Evolutionary conservation across 2,797 vertebrate genomes (phyloP).

Genomic region (Acropternis orthonyx): DNA sequence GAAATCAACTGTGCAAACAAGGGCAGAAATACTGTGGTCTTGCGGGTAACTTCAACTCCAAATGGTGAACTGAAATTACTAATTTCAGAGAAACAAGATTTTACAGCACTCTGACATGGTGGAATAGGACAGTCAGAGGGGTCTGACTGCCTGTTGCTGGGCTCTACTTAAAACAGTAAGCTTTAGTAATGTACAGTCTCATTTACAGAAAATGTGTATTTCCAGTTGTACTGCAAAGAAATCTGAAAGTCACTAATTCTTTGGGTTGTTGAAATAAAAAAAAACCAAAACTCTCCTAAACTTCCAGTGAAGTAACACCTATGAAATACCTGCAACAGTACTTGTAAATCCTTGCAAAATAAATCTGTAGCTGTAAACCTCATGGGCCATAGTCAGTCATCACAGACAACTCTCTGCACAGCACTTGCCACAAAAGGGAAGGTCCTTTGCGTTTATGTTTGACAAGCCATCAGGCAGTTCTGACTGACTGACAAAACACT

Average conservation of each 20-base stretch:
- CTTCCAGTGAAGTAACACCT: background rate
- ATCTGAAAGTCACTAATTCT: background rate
- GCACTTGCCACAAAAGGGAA: rapidly evolving
- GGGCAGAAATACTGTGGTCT: background rate
- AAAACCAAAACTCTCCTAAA: background rate
- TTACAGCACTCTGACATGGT: background rate
- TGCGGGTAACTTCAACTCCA: background rate
- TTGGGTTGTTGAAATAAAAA: background rate
- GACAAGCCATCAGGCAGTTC: background rate
- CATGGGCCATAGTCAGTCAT: rapidly evolving
- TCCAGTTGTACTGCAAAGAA: background rate
- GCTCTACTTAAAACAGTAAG: background rate
- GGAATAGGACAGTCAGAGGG: background rate
- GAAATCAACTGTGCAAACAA: background rate
- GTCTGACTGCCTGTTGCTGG: background rate
- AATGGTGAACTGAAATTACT: background rate
- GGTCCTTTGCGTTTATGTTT: background rate
- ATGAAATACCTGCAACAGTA: background rate
- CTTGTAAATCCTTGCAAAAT: background rate
- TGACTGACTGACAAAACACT: background rate
- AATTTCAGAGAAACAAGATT: background rate
- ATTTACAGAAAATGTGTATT: background rate
- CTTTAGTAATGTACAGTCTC: background rate
- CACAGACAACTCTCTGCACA: background rate
- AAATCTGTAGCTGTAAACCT: background rate